Conservation (phyloP, 2,888 invertebrate genomes). For the Chironomus tentans region DNA sequence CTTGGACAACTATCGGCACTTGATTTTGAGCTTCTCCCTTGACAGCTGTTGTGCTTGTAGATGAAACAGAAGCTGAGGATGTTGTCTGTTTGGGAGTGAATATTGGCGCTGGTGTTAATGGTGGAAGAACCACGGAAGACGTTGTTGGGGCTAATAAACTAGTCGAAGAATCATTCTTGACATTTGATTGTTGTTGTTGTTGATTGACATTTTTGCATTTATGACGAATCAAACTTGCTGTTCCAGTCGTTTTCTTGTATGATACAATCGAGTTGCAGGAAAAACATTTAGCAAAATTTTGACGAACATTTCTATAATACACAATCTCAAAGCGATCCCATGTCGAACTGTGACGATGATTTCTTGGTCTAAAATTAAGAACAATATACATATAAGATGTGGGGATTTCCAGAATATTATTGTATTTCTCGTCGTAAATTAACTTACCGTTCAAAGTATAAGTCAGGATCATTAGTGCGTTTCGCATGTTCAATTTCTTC, state of each 20-base stretch:
- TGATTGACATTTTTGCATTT: not conserved
- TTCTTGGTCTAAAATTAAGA: conserved; percentile 20
- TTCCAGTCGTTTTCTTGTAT: conserved; percentile 21
- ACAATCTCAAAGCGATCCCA: conserved; percentile 29
- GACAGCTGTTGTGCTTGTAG: not conserved
- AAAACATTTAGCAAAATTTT: conserved; percentile 25
- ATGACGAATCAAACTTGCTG: conserved; percentile 14
- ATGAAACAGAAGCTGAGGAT: not conserved
- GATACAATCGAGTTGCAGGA: conserved; percentile 17
- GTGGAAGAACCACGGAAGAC: not conserved
- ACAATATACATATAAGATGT: not conserved
- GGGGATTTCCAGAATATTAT: not conserved
- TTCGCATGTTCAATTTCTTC: conserved; percentile 18
- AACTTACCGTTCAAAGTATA: conserved; percentile 19
- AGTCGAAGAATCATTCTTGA: not conserved
- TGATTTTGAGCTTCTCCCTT: not conserved
- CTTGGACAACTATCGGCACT: too few species aligned
- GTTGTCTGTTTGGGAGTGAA: not conserved
- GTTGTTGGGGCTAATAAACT: not conserved
- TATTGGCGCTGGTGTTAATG: conserved; percentile 6
- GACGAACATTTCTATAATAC: conserved; percentile 27
- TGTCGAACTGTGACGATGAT: conserved; percentile 15
- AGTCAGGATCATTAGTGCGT: conserved; percentile 11
- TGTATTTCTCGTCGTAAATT: not conserved
- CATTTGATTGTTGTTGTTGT: not conserved